Evolutionary conservation across 53 echinoderm and acorn worm species (phyloP).

Genomic region (Hippasteria phrygiana): DNA sequence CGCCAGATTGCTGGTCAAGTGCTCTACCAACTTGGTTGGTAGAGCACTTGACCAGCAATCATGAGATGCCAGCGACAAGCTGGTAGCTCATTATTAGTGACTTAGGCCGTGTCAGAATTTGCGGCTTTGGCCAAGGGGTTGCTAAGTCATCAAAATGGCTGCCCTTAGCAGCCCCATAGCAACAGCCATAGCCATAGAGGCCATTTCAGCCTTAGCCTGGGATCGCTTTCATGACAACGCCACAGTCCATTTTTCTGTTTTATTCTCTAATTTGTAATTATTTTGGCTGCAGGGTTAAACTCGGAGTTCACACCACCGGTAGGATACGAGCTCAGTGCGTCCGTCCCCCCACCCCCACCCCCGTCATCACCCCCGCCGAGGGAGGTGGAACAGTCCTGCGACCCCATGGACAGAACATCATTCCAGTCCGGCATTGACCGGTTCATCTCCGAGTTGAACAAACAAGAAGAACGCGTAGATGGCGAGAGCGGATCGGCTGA

Average conservation of each 20-base stretch:
- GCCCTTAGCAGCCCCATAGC: too few relatives aligned
- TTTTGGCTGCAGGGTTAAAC: conserved; percentile 13
- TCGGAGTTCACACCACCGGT: conserved; percentile 54
- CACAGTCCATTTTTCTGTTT: not conserved
- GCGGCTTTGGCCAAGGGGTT: not conserved
- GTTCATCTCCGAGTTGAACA: conserved; percentile 24
- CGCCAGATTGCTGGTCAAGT: too few relatives aligned
- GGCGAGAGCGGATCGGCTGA: not conserved
- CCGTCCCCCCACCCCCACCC: conserved; percentile 49
- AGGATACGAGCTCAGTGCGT: not conserved
- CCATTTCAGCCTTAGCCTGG: too few relatives aligned
- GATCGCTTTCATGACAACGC: too few relatives aligned
- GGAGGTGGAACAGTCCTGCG: conserved; percentile 8
- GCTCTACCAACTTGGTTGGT: too few relatives aligned
- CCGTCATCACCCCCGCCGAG: conserved; percentile 38
- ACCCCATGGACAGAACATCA: not conserved
- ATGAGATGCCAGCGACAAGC: too few relatives aligned
- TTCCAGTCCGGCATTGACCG: conserved; percentile 14
- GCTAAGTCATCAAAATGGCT: too few relatives aligned
- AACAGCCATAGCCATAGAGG: not conserved
- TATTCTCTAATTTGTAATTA: not conserved
- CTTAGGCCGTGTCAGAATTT: not conserved
- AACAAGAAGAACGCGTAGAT: not conserved
- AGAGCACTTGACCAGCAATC: too few relatives aligned
- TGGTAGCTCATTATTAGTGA: not conserved